Conservation (phyloP, 2,797 vertebrate genomes). For the Gymnocypris eckloni region DNA sequence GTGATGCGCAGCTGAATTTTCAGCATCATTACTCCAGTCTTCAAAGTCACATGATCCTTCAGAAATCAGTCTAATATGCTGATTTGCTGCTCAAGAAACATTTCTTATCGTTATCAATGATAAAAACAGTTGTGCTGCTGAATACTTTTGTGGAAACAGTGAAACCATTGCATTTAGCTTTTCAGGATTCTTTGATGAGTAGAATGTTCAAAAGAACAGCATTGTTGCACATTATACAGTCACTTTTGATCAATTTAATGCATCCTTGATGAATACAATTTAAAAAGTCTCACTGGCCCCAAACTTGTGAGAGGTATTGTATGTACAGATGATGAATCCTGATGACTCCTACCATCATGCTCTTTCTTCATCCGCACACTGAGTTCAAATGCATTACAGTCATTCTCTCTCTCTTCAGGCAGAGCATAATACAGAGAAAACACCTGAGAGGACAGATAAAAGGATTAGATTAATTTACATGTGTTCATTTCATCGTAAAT, state of each 20-base stretch:
- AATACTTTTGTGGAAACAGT: not conserved
- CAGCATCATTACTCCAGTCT: no score
- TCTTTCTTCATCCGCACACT: conserved; percentile 69
- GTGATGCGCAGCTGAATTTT: no score
- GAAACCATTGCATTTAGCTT: not conserved
- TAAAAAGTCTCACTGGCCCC: no score
- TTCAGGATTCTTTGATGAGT: not conserved
- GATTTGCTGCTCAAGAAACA: not conserved
- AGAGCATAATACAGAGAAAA: conserved; percentile 84
- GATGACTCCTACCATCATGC: not conserved
- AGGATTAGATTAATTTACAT: no score
- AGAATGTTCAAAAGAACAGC: not conserved
- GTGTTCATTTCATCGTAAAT: not conserved
- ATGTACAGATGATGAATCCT: not conserved
- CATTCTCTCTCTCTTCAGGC: conserved; percentile 67
- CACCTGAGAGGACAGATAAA: conserved; percentile 69
- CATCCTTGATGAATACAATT: not conserved
- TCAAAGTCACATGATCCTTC: not conserved
- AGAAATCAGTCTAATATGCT: not conserved
- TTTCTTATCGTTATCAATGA: not conserved
- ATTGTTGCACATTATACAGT: not conserved
- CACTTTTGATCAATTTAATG: not conserved
- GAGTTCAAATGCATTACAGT: conserved; percentile 82
- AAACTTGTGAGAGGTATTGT: not conserved
- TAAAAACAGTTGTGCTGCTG: not conserved